Evolutionary conservation across 1,140 invertebrate species (phyloP), one percentile per base, ranked within the genome.

Genomic region (Lethocerus indicus): DNA sequence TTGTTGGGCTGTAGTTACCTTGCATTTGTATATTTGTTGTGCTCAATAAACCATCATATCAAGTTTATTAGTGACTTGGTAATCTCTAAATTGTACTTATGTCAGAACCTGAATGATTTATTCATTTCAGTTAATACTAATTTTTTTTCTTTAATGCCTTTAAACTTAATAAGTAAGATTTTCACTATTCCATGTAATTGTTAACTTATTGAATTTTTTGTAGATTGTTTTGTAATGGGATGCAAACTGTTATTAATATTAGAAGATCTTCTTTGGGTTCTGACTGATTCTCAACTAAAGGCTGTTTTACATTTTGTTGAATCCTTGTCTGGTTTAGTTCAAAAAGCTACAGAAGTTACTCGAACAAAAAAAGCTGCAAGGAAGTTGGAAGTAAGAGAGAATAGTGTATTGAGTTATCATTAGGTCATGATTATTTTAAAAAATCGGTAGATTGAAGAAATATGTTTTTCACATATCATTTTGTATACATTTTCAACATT

Each of bases 191-290:
- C 16, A 32, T 32, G 29, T 32, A 36, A 41, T 37, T 49, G 4
- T 13, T 24, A 49, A 25, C 2, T 54, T 44, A 42, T 51, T 53
- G 50, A 55, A 44, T 58, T 52, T 53, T 61, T 68, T 65, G 54
- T 61, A 92, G 95, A 98, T 68, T 96, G 89, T 65, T 83, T 86
- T 57, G 78, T 98, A 27, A 72, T 98, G 55, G 87, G 89, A 6
- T 95, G 91, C 37, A 77, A 90, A 40, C 67, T 99, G 39, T 83
- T 91, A 45, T 72, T 98, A 20, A 84, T 96, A 55, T 74, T 98
- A 41, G 92, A 98, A 67, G 93, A 98, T 64, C 69, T 98, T 26
- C 70, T 97, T n/a, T 99, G 95, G 94, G 91, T 95, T 24, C 66
- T 97, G 39, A 98, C 94, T 2, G 90, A 97, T 66, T 89, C 91